Evolutionary conservation across 2,797 vertebrate species (phyloP).

Genomic region (Centroberyx gerrardi): DNA sequence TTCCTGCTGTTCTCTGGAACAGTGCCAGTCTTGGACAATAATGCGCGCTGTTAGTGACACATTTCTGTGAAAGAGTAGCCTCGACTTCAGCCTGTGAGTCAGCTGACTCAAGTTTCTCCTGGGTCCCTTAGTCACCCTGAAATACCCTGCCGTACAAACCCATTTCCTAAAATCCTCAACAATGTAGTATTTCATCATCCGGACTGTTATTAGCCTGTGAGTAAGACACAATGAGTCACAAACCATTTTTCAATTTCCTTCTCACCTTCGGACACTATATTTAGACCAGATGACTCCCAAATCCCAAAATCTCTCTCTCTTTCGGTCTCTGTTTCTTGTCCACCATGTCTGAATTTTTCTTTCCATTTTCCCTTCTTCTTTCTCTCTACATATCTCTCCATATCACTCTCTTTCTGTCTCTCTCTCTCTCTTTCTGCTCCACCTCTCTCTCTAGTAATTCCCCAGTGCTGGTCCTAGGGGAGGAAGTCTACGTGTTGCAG

Average conservation of each 20-base stretch:
- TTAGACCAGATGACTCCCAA: conserved; percentile 21
- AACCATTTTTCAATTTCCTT: conserved; percentile 2
- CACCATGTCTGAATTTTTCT: background rate
- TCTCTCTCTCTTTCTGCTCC: conserved; percentile 38
- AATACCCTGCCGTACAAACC: conserved; percentile 26
- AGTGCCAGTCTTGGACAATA: conserved; percentile 62
- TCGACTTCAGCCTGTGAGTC: conserved; percentile 65
- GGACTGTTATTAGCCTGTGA: background rate
- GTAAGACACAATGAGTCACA: conserved; percentile 20
- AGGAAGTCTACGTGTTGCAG: conserved; percentile 74
- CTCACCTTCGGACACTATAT: conserved; percentile 6
- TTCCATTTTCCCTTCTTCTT: conserved; percentile 21
- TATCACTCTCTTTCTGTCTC: background rate
- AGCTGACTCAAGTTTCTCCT: conserved; percentile 42
- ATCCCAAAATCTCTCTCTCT: background rate
- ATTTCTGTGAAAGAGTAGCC: conserved; percentile 44
- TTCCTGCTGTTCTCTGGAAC: conserved; percentile 57
- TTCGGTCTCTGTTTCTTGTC: background rate
- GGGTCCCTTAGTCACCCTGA: conserved; percentile 26
- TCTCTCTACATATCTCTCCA: conserved; percentile 1
- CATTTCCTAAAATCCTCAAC: conserved; percentile 42
- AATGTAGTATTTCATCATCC: conserved; percentile 48
- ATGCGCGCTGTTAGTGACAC: conserved; percentile 44
- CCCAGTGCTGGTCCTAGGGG: conserved; percentile 53
- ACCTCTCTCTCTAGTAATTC: conserved; percentile 67